Percentiles rank a stretch among this genome's conserved stretches.
phyloP scores from a whole-genome alignment of 2,113 vertebrate species.

The Sterrhoptilus dennistouni region DNA sequence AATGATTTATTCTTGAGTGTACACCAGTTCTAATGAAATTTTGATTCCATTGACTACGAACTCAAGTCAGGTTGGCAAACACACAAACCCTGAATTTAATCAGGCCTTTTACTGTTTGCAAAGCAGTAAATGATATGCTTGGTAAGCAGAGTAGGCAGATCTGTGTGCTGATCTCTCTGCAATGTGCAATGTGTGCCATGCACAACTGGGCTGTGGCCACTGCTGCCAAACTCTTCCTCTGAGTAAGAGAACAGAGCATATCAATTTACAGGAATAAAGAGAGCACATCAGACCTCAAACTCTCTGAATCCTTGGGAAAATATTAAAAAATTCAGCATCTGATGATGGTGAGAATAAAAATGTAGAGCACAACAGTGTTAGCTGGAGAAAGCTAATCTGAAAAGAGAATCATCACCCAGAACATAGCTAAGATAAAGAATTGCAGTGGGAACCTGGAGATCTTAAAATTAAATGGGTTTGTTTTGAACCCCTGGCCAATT shows the following conservation, averaged over 20 bases:
- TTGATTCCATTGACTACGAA: neutral
- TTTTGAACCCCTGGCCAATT: neutral
- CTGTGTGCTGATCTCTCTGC: neutral
- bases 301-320: neutral
- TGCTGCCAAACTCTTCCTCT: slow-evolving; percentile 3
- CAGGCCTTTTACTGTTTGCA: slow-evolving; percentile 39
- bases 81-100: slow-evolving; percentile 30
- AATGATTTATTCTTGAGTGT: neutral
- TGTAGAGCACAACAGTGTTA: neutral
- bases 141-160: slow-evolving; percentile 1
- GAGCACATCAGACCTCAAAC: neutral
- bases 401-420: neutral
- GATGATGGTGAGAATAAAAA: neutral
- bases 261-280: neutral
- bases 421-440: neutral
- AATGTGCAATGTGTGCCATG: neutral
- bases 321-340: neutral
- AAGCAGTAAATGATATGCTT: neutral
- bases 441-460: neutral
- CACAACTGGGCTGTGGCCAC: neutral
- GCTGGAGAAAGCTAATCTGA: neutral
- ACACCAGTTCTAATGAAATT: slow-evolving; percentile 20
- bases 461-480: neutral
- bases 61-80: slow-evolving; percentile 25
- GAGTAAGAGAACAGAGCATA: neutral